Evolutionary conservation across 2,113 vertebrate genomes (phyloP).

Genomic region (Pao palembangensis): DNA sequence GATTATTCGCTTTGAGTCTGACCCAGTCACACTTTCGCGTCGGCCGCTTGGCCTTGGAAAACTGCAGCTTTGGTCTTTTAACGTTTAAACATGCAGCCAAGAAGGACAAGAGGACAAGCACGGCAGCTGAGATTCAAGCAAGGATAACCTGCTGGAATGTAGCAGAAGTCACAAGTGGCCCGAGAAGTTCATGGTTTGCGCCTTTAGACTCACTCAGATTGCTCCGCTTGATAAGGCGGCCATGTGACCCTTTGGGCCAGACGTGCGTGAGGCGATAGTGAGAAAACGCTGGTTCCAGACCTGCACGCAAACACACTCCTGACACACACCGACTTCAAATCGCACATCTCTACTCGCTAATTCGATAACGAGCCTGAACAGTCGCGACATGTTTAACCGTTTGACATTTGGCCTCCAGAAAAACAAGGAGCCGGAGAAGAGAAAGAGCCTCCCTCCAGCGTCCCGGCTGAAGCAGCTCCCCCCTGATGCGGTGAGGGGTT

Average conservation of each 20-base stretch:
- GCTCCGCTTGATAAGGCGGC: constrained; percentile 30
- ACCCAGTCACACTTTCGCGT: constrained; percentile 42
- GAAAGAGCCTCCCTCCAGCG: constrained; percentile 22
- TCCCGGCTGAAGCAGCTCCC: constrained; percentile 9
- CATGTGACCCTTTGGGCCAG: constrained; percentile 15
- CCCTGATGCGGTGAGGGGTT: constrained; percentile 32
- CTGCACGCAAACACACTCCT: constrained; percentile 1
- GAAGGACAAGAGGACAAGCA: not conserved
- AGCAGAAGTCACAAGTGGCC: constrained; percentile 31
- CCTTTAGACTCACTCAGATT: constrained; percentile 8
- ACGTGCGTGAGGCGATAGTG: constrained; percentile 1
- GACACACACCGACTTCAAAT: constrained; percentile 37
- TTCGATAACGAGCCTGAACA: constrained; percentile 62
- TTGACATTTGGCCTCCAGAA: constrained; percentile 64
- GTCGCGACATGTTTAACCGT: constrained; percentile 67
- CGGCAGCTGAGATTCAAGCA: constrained; percentile 3
- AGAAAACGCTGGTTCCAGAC: not conserved
- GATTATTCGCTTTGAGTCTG: constrained; percentile 50
- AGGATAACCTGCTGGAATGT: constrained; percentile 20
- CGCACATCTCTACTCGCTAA: constrained; percentile 52
- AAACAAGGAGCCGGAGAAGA: constrained; percentile 9
- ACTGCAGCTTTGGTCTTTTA: constrained; percentile 21
- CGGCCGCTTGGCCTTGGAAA: constrained; percentile 21
- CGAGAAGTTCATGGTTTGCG: constrained; percentile 22
- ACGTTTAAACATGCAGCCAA: constrained; percentile 9